Base-by-base conservation (phyloP, 2,113 vertebrate genomes). In the Orthochromis malagaraziensis region DNA sequence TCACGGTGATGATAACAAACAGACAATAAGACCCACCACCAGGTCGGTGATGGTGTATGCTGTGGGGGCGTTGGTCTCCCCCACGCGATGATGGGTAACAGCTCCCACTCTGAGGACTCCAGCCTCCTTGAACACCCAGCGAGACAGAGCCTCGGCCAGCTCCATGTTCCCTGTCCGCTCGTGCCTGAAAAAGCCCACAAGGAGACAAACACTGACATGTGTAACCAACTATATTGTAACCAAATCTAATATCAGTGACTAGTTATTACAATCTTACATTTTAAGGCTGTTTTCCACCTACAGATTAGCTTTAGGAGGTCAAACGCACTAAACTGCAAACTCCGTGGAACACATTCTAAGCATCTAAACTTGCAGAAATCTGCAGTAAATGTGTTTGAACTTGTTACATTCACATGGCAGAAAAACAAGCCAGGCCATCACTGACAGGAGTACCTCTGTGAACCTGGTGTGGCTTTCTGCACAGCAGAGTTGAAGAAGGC, bases 81-180 rank as follows among this genome's bases (percentile, higher is more conserved):
- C 98, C 11, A 99, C 98, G 0, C 97, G 97, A 90, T 99, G 98
- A 94, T 99, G 98, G 84, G 97, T 97, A 79, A 99, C 98, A 0
- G 97, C 96, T 3, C 99, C 98, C 4, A 99, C 99, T 0, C 99
- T 96, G 35, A 99, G 97, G 53, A 99, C 98, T 1, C 99, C 99
- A 5, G 99, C 98, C 92, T 99, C 98, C 91, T 99, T 99, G 95
- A 99, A 99, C 90, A 99, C 99, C 99, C 99, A 99, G 84, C 97
- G 97, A 3, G 98, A 98, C 86, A 99, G 94, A 21, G 98, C 98
- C 68, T 97, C 93, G 0, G 98, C 98, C 83, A 99, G 96, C 92
- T 99, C 98, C 2, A 97, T 97, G 94, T 99, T 99, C 31, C 98
- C 98, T 0, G 98, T 99, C 95, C 97, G 97, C 1, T 97, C 94